Conservation (phyloP, 2,888 invertebrate species). For the Epirrita christyi region DNA sequence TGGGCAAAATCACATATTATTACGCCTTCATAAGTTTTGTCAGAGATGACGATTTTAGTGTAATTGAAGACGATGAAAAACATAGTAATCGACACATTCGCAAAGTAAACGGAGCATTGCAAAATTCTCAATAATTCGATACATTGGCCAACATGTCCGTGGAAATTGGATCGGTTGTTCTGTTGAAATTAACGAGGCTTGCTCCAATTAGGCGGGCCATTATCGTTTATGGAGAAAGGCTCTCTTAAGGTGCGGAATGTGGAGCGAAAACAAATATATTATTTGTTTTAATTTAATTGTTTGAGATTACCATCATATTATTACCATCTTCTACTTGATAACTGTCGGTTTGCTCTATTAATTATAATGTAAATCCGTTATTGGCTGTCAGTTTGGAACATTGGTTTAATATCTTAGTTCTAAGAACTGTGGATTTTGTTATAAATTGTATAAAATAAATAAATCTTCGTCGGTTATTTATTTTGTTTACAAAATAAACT, state of each 20-base stretch:
- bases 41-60: too few relatives aligned
- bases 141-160: constrained; percentile 17
- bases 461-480: too few relatives aligned
- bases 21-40: too few relatives aligned
- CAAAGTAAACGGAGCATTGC: constrained; percentile 14
- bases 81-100: background rate
- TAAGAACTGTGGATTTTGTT: too few relatives aligned
- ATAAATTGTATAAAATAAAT: too few relatives aligned
- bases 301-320: background rate
- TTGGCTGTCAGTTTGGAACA: too few relatives aligned
- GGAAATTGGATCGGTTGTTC: constrained; percentile 28
- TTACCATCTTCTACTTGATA: too few relatives aligned
- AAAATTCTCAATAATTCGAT: constrained; percentile 22
- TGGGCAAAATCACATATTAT: too few relatives aligned
- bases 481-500: background rate
- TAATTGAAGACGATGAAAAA: background rate
- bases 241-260: constrained; percentile 26
- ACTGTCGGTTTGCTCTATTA: too few relatives aligned
- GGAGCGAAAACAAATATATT: constrained; percentile 11
- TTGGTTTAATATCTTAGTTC: too few relatives aligned
- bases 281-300: background rate
- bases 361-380: too few relatives aligned
- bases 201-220: constrained; percentile 33
- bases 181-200: constrained; percentile 33
- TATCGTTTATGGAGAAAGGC: constrained; percentile 38